A percentile compares a stretch with the other conserved stretches of the same genome.
These are phyloP conservation scores for Platygyra sinensis DNA, from an alignment of 64 coral and sea anemone genomes.

Conservation along the genomic window DNA sequence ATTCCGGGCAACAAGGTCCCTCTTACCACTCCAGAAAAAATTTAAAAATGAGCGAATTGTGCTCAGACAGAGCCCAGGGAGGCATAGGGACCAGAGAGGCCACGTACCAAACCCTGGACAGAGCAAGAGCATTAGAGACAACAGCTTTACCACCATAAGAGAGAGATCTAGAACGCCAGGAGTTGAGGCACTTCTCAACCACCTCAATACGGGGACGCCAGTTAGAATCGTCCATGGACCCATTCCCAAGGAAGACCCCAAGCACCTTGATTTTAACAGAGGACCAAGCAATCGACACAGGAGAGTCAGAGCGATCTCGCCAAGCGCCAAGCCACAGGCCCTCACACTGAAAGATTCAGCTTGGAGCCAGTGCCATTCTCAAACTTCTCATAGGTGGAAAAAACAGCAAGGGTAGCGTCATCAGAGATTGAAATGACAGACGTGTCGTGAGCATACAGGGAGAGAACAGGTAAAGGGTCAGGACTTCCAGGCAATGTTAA, in stretches of 20 bases:
- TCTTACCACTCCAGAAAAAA: constrained; percentile 32
- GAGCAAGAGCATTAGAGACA: constrained; percentile 28
- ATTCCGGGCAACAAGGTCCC: neutral
- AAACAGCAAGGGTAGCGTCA: neutral
- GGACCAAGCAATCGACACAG: constrained; percentile 13
- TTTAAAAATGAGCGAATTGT: neutral
- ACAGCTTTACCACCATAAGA: constrained; percentile 5
- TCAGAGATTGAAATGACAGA: neutral
- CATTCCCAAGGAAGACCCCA: constrained; percentile 32
- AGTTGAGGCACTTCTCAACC: neutral
- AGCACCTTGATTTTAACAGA: neutral
- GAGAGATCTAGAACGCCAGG: neutral
- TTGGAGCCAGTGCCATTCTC: constrained; percentile 12
- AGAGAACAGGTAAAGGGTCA: neutral
- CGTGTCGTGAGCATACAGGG: constrained; percentile 54
- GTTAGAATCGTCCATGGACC: neutral
- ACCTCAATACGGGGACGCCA: neutral
- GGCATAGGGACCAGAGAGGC: neutral
- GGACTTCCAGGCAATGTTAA: neutral
- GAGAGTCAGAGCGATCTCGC: neutral
- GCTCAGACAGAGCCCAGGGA: neutral
- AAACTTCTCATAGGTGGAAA: constrained; percentile 12
- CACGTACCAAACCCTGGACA: constrained; percentile 26
- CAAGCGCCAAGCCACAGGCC: constrained; percentile 49
- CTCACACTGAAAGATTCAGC: constrained; percentile 37